Base-by-base conservation (phyloP, 2,797 vertebrate species). In the Falco rusticolus region DNA sequence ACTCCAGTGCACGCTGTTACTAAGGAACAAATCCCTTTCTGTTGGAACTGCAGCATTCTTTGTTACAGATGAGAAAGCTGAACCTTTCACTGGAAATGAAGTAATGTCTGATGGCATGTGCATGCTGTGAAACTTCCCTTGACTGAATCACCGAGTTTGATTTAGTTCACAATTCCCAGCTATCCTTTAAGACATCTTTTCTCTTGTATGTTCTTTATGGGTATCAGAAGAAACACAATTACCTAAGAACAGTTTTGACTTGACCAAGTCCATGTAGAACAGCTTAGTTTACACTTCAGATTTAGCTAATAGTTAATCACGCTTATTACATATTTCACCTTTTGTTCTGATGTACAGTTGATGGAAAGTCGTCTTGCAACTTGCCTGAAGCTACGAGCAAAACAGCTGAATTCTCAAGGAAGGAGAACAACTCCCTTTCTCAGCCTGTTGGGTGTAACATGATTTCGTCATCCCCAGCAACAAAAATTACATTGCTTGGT, bases 21-120 rank as follows among this genome's bases (percentile, higher is more conserved):
- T 79, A 92, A 90, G 91, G 74, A 96, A 95, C 94, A 94, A 95
- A 96, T 93, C 90, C 86, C 74, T 63, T 96, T 77, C 90, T 93
- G 85, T 83, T 84, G 85, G 54, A 87, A 93, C 78, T 77, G 81
- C 82, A 50, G 86, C 7, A n/a, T 22, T 71, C 90, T 93, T 95
- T 89, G 94, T 91, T 48, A 79, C 76, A 72, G 57, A 84, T 26
- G 87, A 95, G 74, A 95, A 94, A 93, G 89, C 77, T 31, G 51
- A 96, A 90, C 53, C 79, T 74, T 77, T 79, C 70, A 63, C 75
- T 93, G 87, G 87, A 91, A 91, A 94, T 93, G 90, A 97, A 95
- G 92, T 87, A 65, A 97, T 57, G 90, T 96, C 95, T 93, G 83
- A 90, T 26, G 64, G 84, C 77, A 66, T 8, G 25, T 37, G 24